Evolutionary conservation across 2,888 invertebrate genomes (phyloP), one percentile per base, ranked within the genome.

Genomic region (Xestoiulus laeticollis): DNA sequence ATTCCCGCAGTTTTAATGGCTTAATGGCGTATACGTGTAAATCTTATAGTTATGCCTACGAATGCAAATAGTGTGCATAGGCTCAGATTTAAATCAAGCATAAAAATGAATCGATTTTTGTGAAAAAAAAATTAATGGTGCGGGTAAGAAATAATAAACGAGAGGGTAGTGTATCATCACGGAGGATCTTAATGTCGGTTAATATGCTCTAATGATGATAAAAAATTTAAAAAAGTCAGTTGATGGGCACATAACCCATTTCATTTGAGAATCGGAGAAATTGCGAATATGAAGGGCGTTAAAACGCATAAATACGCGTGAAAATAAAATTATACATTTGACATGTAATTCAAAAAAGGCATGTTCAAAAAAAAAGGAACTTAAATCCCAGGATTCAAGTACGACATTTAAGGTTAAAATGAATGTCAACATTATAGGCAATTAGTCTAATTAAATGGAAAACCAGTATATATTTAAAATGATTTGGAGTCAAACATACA

Each of bases 61-160:
- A 68, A 26, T 26, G 68, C 10, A 26, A 26, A 48, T 10, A 48
- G 48, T 48, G 48, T 48, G 48, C 48, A 48, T 48, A 19, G 26
- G 12, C 10, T 8, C n/a, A 59, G n/a, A 22, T 22, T 59, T 59
- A n/a, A 68, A 68, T 68, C 26, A 68, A 12, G 68, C 68, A 26
- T 68, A n/a, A 68, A 68, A 68, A 68, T 14, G 68, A 26, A 68
- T 68, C 68, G 68, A 68, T 68, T 68, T 68, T 68, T 8, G 4
- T 26, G 12, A 22, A 68, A 68, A 38, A 68, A 68, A 68, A 68
- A 68, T 68, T 68, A 68, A 68, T 68, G 68, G 68, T 26, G 68
- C 26, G 68, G 68, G 68, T 68, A 68, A 68, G 26, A 68, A 68
- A 68, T 68, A 68, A 68, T 68, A 68, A 68, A n/a, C 68, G 68